Base-by-base conservation (phyloP, 2,888 invertebrate species). In the Pyrochroa serraticornis region DNA sequence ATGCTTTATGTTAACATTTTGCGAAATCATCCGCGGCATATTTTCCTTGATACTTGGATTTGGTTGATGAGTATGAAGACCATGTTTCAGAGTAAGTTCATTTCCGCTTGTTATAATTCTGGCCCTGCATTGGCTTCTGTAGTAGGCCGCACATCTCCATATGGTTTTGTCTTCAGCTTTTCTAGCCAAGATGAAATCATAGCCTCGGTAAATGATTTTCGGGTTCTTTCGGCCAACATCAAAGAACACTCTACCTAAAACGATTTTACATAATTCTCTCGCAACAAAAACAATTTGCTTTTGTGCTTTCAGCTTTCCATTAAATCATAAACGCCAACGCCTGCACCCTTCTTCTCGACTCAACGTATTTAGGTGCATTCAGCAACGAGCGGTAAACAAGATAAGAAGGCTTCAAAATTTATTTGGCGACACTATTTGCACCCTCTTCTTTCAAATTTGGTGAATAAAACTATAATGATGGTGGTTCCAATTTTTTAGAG, bases 121-220 rank as follows among this genome's bases (percentile, higher is more conserved):
- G 7, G 68, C 63, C 54, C 58, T 71, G 48, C 74, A 74, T 62
- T 70, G 70, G 1, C 70, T 71, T 59, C 67, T 70, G 22, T 61
- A 67, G 61, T 74, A 73, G 7, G 60, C 62, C 1, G 70, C 62
- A 48, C 74, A 73, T 5, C 66, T 63, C 74, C 74, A 74, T 33
- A 56, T 60, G 2, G 73, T 74, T 62, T 69, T 71, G 0, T 57
- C 45, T 3, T 57, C 63, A 3, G 61, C 63, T 60, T 73, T 74
- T 38, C 64, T 67, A 7, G 68, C 70, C 61, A 72, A 66, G 34
- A 68, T 68, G 45, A 70, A 74, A 53, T 72, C 72, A 46, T 66
- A 61, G 50, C 63, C 57, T 46, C 73, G 68, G 3, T 73, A 68
- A 8, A 74, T 66, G 12, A 71, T 67, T 63, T 71, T 71, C 7